phyloP scores from a whole-genome alignment of 2,797 vertebrate genomes.

The Psittacula echo region DNA sequence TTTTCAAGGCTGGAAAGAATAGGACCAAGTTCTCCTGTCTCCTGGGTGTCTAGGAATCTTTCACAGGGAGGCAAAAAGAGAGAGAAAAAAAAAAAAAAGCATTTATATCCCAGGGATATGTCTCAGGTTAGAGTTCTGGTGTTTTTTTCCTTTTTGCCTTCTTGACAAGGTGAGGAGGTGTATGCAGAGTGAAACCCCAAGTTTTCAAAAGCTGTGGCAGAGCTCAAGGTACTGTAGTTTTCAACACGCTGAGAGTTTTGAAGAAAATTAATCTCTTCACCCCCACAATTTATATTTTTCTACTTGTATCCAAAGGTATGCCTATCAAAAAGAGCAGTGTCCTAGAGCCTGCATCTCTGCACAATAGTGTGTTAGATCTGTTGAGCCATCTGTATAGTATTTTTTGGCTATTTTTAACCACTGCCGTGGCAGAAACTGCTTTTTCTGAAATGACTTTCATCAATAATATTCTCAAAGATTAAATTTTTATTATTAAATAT shows the following conservation, averaged over 20 bases:
- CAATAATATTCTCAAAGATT: neutral
- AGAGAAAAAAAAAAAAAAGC: rapidly evolving
- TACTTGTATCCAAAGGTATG: neutral
- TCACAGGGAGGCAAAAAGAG: neutral
- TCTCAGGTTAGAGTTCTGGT: neutral
- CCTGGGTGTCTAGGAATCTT: neutral
- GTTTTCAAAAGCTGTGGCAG: neutral
- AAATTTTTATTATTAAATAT: neutral
- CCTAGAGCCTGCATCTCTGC: slow-evolving; percentile 6
- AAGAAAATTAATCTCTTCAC: neutral
- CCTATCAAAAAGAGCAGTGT: slow-evolving; percentile 24
- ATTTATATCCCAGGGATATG: neutral
- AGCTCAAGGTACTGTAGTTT: neutral
- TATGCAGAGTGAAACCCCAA: neutral
- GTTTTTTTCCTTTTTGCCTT: neutral
- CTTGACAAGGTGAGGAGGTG: slow-evolving; percentile 17
- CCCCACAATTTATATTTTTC: neutral
- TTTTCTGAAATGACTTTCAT: neutral
- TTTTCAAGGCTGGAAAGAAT: neutral
- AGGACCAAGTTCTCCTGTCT: neutral
- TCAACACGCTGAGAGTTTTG: neutral
- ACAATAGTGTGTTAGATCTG: neutral
- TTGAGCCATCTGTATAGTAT: slow-evolving; percentile 55
- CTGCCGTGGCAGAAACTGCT: neutral
- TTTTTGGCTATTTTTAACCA: slow-evolving; percentile 54